phyloP scores from a whole-genome alignment of 2,113 vertebrate species.

The Poeciliopsis turrubarensis region DNA sequence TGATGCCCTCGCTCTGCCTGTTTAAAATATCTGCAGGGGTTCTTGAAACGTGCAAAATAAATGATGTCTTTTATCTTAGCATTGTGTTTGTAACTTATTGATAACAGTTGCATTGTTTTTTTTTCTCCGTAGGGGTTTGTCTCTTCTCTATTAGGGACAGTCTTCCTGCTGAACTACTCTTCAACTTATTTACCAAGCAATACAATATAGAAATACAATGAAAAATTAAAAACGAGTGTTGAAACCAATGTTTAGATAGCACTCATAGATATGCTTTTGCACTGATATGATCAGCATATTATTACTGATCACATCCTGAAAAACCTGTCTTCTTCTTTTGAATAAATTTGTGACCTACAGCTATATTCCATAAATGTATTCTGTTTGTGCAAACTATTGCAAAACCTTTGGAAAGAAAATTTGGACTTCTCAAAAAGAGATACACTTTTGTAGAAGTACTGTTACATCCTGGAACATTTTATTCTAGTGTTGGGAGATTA shows the following conservation, averaged over 20 bases:
- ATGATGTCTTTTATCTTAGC: conserved; percentile 53
- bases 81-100: conserved; percentile 17
- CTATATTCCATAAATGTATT: neutral
- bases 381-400: neutral
- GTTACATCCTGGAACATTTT: neutral
- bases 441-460: neutral
- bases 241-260: neutral
- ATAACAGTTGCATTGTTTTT: neutral
- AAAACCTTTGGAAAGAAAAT: neutral
- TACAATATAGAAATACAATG: too few species aligned
- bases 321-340: too few species aligned
- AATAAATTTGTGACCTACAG: neutral
- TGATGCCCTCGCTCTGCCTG: conserved; percentile 16
- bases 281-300: too few species aligned
- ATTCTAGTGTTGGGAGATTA: neutral
- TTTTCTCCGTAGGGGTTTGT: conserved; percentile 48
- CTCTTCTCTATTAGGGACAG: neutral
- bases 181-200: too few species aligned
- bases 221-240: neutral
- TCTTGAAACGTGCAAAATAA: conserved; percentile 68
- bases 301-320: too few species aligned
- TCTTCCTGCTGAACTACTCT: neutral
- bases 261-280: too few species aligned
- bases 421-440: neutral
- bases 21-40: conserved; percentile 40